phyloP scores from a whole-genome alignment of 2,797 vertebrate species.

The Sparidentex hasta region DNA sequence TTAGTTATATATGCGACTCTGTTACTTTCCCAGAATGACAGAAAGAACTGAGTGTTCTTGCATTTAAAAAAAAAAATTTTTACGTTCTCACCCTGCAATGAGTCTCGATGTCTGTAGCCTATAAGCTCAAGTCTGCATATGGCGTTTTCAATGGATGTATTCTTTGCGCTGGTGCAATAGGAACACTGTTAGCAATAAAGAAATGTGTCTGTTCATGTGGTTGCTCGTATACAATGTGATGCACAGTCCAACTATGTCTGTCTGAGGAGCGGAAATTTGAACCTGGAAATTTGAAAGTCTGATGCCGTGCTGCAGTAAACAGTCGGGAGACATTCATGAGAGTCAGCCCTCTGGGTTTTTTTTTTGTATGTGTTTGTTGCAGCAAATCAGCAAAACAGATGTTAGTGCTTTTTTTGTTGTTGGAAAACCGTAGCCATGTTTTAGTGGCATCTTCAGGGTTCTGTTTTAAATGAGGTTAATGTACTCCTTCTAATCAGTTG shows the following conservation, averaged over 20 bases:
- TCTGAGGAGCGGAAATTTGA: constrained; percentile 55
- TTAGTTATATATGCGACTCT: constrained; percentile 18
- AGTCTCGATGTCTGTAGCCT: constrained; percentile 36
- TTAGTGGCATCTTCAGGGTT: constrained; percentile 47
- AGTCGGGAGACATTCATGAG: constrained; percentile 52
- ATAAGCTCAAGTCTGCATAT: constrained; percentile 42
- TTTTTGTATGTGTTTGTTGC: constrained; percentile 44
- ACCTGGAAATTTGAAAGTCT: constrained; percentile 64
- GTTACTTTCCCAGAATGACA: constrained; percentile 27
- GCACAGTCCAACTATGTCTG: constrained; percentile 21
- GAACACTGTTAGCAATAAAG: constrained; percentile 46
- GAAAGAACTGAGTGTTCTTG: constrained; percentile 37
- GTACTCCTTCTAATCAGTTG: constrained; percentile 11
- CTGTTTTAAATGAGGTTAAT: constrained; percentile 40
- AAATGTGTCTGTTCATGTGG: constrained; percentile 31
- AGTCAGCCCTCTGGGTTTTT: constrained; percentile 42
- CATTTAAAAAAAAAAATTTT: too few species aligned
- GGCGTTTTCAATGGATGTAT: constrained; percentile 53
- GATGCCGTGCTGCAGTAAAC: constrained; percentile 52
- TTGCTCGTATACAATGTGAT: constrained; percentile 39
- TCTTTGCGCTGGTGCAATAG: constrained; percentile 61
- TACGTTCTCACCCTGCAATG: constrained; percentile 7
- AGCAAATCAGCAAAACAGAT: constrained; percentile 56
- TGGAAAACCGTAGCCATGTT: constrained; percentile 34
- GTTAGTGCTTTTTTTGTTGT: constrained; percentile 27